Evolutionary conservation across 2,888 invertebrate species (phyloP).

Genomic region (Dascillus cervinus): DNA sequence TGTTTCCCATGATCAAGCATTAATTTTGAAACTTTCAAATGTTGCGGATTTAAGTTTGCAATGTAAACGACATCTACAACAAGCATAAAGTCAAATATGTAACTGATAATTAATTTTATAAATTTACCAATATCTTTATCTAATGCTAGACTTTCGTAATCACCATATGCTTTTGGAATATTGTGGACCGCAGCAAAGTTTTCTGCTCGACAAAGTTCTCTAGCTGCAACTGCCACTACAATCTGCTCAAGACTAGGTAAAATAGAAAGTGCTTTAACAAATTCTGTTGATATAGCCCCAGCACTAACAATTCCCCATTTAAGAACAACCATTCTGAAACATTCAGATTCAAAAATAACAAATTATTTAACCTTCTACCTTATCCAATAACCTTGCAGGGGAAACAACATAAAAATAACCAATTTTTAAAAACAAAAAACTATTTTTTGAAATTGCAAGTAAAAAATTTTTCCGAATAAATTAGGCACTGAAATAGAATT

Average conservation of each 20-base stretch:
- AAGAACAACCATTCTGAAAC: no score
- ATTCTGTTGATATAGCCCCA: slow-evolving; percentile 81
- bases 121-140: slow-evolving; percentile 65
- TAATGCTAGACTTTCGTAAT: slow-evolving; percentile 66
- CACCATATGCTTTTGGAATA: slow-evolving; percentile 63
- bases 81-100: slow-evolving; percentile 1
- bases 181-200: slow-evolving; percentile 67
- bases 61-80: slow-evolving; percentile 77
- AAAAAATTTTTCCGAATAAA: no score
- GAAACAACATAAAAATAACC: no score
- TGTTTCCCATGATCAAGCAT: slow-evolving; percentile 77
- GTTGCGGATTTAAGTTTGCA: slow-evolving; percentile 67
- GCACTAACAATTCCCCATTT: slow-evolving; percentile 82
- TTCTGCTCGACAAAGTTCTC: slow-evolving; percentile 62
- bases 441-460: no score
- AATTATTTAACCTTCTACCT: no score
- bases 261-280: slow-evolving; percentile 57
- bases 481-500: no score
- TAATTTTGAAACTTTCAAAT: slow-evolving; percentile 60
- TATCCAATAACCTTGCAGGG: no score
- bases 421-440: no score
- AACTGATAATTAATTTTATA: no score
- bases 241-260: slow-evolving; percentile 60
- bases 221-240: slow-evolving; percentile 70
- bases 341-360: no score